Conservation (phyloP, 2,113 vertebrate species). For the Chionodraco myersi region DNA sequence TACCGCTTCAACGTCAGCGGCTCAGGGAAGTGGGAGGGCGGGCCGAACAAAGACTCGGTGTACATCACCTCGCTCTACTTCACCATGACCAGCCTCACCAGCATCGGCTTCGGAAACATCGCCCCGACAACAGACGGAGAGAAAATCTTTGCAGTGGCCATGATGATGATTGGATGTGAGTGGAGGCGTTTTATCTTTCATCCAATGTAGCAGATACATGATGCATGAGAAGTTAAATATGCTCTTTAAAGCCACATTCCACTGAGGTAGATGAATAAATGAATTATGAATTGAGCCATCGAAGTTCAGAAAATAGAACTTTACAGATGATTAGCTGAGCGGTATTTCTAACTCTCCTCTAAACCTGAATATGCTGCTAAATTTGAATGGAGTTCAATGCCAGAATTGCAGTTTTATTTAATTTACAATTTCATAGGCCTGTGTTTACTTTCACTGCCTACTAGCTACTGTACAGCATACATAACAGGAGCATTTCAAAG, state of each 20-base stretch:
- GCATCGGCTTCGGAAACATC: slow-evolving; percentile 98
- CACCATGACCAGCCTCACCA: slow-evolving; percentile 99
- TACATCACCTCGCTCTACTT: slow-evolving; percentile 99
- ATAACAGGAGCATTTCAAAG: background rate
- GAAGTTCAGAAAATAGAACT: slow-evolving; percentile 22
- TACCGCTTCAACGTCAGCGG: slow-evolving; percentile 94
- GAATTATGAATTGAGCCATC: slow-evolving; percentile 44
- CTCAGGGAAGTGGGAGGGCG: slow-evolving; percentile 95
- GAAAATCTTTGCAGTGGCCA: slow-evolving; percentile 99
- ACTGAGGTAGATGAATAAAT: slow-evolving; percentile 40
- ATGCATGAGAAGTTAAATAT: slow-evolving; percentile 43
- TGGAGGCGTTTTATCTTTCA: slow-evolving; percentile 64
- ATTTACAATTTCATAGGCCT: background rate
- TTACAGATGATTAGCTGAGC: slow-evolving; percentile 38
- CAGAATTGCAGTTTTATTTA: background rate
- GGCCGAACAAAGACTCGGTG: slow-evolving; percentile 95
- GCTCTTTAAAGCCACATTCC: slow-evolving; percentile 54
- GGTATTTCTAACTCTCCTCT: slow-evolving; percentile 8
- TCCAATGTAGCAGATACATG: slow-evolving; percentile 26
- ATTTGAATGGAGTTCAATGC: background rate
- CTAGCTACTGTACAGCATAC: background rate
- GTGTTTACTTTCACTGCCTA: background rate
- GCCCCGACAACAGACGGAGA: slow-evolving; percentile 97
- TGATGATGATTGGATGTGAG: slow-evolving; percentile 99
- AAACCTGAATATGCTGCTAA: background rate